Base-by-base conservation (phyloP, 2,888 invertebrate genomes). In the Agriotes lineatus region DNA sequence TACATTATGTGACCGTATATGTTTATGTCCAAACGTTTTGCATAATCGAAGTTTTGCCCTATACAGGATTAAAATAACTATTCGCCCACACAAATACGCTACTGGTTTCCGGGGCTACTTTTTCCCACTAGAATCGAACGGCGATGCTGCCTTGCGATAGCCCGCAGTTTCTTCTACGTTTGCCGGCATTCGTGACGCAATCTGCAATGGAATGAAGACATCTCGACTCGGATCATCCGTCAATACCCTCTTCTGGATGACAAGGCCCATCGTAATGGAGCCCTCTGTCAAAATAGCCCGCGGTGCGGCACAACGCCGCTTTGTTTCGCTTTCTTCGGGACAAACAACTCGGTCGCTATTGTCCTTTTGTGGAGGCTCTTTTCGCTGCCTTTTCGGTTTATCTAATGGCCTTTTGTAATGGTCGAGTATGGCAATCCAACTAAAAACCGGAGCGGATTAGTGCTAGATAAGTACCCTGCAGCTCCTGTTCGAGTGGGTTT, bases 161-260 rank as follows among this genome's bases (percentile, higher is more conserved):
- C 7, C 25, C 25, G 25, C 25, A 7, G 7, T 25, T 25, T 25
- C 25, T 25, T 25, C 7, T 25, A 7, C 7, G 25, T 25, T 25
- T 25, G 25, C 25, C 25, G 25, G 7, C 33, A 33, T 39, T 25
- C 25, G 25, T 25, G 25, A 25, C 7, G 25, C 12, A 39, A 39
- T 10, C 39, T n/a, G n/a, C 73, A 73, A 73, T 73, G 44, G 64
- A 66, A 74, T 74, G 72, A 75, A 74, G 74, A 74, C 67, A 71
- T 75, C 71, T 70, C 39, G 44, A 71, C 42, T 69, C 67, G 67
- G 70, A 75, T 75, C 70, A 75, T 75, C 74, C 69, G 69, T 74
- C 75, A 74, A 76, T 74, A 74, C 69, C 70, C 73, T 71, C 70
- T 73, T 72, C 65, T 70, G 22, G 72, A 64, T 68, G 71, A 72